These are phyloP conservation scores for Hyperoplus lanceolatus DNA, from an alignment of 2,797 vertebrate species.

Conservation along the genomic window DNA sequence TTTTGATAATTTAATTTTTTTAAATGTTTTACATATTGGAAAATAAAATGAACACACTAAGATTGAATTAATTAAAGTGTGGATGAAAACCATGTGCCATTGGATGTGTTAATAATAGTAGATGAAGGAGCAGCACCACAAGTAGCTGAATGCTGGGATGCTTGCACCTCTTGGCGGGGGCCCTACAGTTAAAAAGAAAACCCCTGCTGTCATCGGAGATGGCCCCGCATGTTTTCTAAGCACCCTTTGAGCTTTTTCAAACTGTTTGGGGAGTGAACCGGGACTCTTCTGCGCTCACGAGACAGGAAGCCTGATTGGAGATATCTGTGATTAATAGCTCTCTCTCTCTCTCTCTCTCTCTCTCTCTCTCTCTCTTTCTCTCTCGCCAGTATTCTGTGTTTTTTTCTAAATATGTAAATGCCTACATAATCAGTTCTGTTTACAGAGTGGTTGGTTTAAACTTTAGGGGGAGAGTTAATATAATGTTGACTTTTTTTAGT, in stretches of 20 bases:
- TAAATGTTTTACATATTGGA: background rate
- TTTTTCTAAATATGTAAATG: conserved; percentile 63
- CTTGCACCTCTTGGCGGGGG: conserved; percentile 44
- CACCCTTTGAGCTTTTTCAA: conserved; percentile 69
- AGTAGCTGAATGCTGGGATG: conserved; percentile 50
- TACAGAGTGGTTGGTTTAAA: conserved; percentile 47
- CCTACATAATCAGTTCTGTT: conserved; percentile 57
- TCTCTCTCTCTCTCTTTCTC: conserved; percentile 11
- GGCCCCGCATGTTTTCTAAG: conserved; percentile 71
- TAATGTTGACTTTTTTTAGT: conserved; percentile 13
- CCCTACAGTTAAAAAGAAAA: conserved; percentile 44
- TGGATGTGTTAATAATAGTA: conserved; percentile 23
- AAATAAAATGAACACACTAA: background rate
- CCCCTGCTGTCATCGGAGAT: conserved; percentile 69
- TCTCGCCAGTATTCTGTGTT: conserved; percentile 31
- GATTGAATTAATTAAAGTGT: too few species aligned
- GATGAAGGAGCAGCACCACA: conserved; percentile 59
- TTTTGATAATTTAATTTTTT: background rate
- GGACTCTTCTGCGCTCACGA: conserved; percentile 46
- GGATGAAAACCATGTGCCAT: background rate
- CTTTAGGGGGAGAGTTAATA: conserved; percentile 20
- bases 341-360: conserved; percentile 7
- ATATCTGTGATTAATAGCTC: conserved; percentile 74
- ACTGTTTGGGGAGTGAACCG: conserved; percentile 60
- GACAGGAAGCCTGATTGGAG: conserved; percentile 70